Evolutionary conservation across 2,888 invertebrate species (phyloP), one percentile per base, ranked within the genome.

Genomic region (Leptopilina drosophilae): DNA sequence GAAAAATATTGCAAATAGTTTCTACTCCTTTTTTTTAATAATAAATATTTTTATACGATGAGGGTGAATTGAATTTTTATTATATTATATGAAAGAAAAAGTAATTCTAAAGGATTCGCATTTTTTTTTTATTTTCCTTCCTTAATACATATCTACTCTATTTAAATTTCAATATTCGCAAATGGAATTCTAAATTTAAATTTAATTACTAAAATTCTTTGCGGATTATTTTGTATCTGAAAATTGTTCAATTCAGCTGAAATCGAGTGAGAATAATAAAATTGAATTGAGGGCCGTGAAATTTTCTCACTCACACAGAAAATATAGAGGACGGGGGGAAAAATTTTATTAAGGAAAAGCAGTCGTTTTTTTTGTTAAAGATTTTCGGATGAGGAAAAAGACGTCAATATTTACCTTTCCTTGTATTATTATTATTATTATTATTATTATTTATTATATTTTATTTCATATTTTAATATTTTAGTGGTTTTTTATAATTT

Each of bases 181-280:
- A 62, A 62, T 62, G 62, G 62, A 20, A 62, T 20, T 62, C 15
- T 15, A 62, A 62, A 62, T 62, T 62, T 62, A 62, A 62, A 62
- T 62, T 20, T 62, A 62, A 62, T 62, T 62, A 62, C 20, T 15
- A 62, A 15, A 15, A 62, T 62, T 62, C 15, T 62, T 62, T 62
- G 15, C 9, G 62, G 20, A 20, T 62, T 15, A 62, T 62, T 20
- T 62, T 62, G 62, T 20, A 15, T 20, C 62, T 9, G 20, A 15
- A 62, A 15, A 62, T 62, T 62, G 15, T 49, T 12, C 49, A 49
- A 49, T 49, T 12, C 49, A 9, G 11, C 3, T 62, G 62, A 62
- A 62, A 62, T 62, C 20, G 20, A 15, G 15, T 62, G 20, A 62
- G 20, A 62, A 20, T 62, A 15, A 62, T 62, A 62, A 12, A 62